These are phyloP conservation scores for Acomys russatus DNA, from an alignment of 2,797 vertebrate genomes.

Conservation along the genomic window DNA sequence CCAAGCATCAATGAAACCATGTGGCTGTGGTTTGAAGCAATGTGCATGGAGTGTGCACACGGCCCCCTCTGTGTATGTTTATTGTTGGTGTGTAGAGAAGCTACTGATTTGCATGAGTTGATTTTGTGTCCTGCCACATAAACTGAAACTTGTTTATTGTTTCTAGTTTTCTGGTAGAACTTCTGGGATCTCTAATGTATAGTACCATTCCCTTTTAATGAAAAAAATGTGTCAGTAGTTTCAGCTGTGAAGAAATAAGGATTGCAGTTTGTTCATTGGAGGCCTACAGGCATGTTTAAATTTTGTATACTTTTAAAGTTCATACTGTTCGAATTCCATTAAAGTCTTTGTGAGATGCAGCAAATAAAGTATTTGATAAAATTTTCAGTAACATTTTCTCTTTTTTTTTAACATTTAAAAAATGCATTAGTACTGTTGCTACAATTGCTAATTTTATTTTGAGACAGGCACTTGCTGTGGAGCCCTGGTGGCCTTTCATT, in stretches of 20 bases:
- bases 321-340: neutral
- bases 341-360: neutral
- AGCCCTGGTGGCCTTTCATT: neutral
- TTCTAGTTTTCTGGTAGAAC: neutral
- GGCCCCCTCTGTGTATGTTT: neutral
- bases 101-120: neutral
- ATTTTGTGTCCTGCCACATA: neutral
- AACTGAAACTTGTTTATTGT: neutral
- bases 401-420: neutral
- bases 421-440: neutral
- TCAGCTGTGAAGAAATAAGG: neutral
- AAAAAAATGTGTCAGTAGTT: neutral
- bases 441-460: neutral
- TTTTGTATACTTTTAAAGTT: neutral
- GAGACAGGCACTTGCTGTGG: neutral
- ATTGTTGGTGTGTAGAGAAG: neutral
- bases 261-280: neutral
- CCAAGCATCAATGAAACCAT: neutral
- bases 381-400: neutral
- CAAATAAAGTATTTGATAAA: neutral
- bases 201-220: neutral
- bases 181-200: neutral
- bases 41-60: neutral
- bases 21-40: neutral
- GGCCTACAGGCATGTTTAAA: neutral